A percentile compares a stretch with the other conserved stretches of the same genome.
Conservation (phyloP, 1,140 invertebrate genomes). For the Halesus radiatus region DNA sequence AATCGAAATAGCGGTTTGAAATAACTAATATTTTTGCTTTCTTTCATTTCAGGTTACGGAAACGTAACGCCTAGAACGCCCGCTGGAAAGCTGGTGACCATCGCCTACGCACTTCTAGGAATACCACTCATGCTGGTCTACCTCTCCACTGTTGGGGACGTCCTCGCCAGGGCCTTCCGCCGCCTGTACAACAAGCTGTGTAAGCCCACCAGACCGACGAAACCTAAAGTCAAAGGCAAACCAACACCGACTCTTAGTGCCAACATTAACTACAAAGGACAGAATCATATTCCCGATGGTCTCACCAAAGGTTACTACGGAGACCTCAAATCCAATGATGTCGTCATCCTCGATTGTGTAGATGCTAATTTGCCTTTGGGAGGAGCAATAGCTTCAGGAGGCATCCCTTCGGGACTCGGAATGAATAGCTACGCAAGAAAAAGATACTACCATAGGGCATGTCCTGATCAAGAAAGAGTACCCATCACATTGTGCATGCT, state of each 20-base stretch:
- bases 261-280: conserved; percentile 48
- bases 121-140: conserved; percentile 93
- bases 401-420: conserved; percentile 61
- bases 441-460: conserved; percentile 67
- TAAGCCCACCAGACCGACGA: conserved; percentile 55
- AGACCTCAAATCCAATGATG: conserved; percentile 49
- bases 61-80: conserved; percentile 91
- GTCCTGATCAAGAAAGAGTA: conserved; percentile 75
- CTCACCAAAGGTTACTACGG: conserved; percentile 48
- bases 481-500: conserved; percentile 91
- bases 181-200: conserved; percentile 71
- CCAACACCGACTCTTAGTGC: conserved; percentile 40
- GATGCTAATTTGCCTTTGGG: conserved; percentile 45
- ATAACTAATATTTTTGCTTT: conserved; percentile 23
- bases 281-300: conserved; percentile 48
- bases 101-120: conserved; percentile 89
- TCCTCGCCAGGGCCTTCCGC: conserved; percentile 75
- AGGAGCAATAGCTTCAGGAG: conserved; percentile 41
- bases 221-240: conserved; percentile 37
- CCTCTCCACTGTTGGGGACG: conserved; percentile 87
- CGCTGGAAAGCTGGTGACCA: conserved; percentile 83
- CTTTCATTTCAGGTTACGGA: conserved; percentile 84
- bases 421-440: conserved; percentile 62
- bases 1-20: neutral
- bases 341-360: conserved; percentile 52